Conservation (phyloP, 2,888 invertebrate genomes). For the Euplexia lucipara region DNA sequence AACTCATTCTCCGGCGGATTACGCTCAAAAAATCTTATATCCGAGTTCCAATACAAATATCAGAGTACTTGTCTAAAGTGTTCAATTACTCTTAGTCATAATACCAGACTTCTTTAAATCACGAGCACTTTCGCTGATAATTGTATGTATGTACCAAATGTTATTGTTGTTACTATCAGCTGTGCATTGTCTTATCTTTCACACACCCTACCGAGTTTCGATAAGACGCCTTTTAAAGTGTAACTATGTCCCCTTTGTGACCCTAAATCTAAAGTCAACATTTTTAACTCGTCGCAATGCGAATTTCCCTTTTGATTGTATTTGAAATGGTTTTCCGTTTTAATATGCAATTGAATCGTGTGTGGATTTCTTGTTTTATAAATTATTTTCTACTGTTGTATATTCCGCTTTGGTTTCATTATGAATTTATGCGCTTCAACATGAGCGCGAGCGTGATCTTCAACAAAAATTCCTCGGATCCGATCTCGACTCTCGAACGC, state of each 20-base stretch:
- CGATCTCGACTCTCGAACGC: conserved; percentile 88
- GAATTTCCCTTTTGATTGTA: conserved; percentile 43
- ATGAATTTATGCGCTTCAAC: conserved; percentile 81
- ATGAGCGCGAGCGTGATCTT: conserved; percentile 83
- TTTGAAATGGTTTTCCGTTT: conserved; percentile 47
- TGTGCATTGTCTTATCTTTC: conserved; percentile 43
- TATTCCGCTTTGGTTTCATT: conserved; percentile 79
- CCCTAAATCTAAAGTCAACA: conserved; percentile 16
- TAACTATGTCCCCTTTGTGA: conserved; percentile 25
- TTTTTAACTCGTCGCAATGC: conserved; percentile 20
- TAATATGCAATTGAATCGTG: conserved; percentile 62
- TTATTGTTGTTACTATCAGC: conserved; percentile 48
- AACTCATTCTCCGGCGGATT: conserved; percentile 63
- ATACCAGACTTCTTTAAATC: conserved; percentile 31
- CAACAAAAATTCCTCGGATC: conserved; percentile 87
- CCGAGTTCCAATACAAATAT: conserved; percentile 23
- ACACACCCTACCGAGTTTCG: conserved; percentile 31
- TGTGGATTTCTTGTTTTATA: conserved; percentile 52
- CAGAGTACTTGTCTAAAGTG: conserved; percentile 14
- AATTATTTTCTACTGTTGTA: conserved; percentile 65
- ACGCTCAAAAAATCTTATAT: conserved; percentile 56
- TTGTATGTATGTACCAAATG: conserved; percentile 18
- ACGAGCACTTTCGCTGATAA: conserved; percentile 45
- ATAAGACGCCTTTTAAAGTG: conserved; percentile 46
- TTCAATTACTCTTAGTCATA: conserved; percentile 13